phyloP scores from a whole-genome alignment of 2,888 invertebrate species.

The Copidosoma aretas region DNA sequence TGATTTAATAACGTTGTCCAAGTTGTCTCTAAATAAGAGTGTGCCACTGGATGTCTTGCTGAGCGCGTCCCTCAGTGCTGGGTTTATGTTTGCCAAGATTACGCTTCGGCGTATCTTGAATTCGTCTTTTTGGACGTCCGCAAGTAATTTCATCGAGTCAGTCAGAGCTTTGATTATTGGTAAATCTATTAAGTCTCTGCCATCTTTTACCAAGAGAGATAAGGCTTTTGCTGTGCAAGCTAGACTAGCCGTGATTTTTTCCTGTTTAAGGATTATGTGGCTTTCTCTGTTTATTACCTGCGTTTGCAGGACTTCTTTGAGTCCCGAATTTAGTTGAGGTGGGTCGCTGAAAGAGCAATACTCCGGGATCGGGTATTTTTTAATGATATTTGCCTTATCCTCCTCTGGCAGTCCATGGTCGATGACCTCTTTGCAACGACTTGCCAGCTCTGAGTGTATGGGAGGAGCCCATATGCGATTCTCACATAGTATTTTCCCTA shows the following conservation, averaged over 20 bases:
- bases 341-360: constrained; percentile 7
- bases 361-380: constrained; percentile 6
- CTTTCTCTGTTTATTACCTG: background rate
- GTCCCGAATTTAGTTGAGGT: background rate
- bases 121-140: background rate
- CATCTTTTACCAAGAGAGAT: background rate
- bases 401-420: constrained; percentile 1
- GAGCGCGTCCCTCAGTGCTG: background rate
- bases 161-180: background rate
- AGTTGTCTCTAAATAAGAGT: background rate
- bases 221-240: background rate
- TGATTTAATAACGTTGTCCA: background rate
- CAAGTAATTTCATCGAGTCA: background rate
- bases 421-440: constrained; percentile 6
- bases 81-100: background rate
- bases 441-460: background rate
- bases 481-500: background rate
- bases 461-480: background rate
- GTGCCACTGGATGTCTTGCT: background rate
- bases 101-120: background rate
- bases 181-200: background rate
- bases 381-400: background rate
- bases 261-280: background rate
- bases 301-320: background rate
- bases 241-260: background rate